These are phyloP conservation scores for Xiphophorus hellerii DNA, from an alignment of 2,113 vertebrate species.

Conservation along the genomic window DNA sequence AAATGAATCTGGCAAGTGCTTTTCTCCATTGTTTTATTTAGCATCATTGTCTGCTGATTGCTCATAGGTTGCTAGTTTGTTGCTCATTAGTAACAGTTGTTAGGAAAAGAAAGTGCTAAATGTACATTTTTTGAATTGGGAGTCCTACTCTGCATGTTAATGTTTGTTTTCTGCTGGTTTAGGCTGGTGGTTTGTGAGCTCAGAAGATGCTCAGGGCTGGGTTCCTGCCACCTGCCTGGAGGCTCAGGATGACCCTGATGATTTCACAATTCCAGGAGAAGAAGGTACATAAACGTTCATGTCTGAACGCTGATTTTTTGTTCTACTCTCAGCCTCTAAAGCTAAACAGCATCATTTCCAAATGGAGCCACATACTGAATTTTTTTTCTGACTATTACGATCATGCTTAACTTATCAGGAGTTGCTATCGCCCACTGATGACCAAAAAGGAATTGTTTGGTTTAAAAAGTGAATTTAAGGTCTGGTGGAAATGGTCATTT, in stretches of 20 bases:
- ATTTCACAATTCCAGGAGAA: conserved; percentile 89
- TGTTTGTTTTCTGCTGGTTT: conserved; percentile 25
- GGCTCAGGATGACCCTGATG: conserved; percentile 93
- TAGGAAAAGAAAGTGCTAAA: neutral
- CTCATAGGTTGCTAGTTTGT: too few relatives aligned
- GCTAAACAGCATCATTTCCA: neutral
- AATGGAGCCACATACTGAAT: neutral
- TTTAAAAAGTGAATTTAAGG: neutral
- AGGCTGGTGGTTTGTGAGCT: conserved; percentile 99
- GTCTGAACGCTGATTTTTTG: neutral
- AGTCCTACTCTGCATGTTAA: neutral
- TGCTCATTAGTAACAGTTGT: neutral
- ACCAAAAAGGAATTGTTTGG: neutral
- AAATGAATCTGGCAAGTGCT: conserved; percentile 91
- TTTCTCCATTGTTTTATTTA: neutral
- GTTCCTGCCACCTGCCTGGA: conserved; percentile 97
- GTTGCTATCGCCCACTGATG: neutral
- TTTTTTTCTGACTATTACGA: too few relatives aligned
- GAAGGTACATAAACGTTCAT: conserved; percentile 85
- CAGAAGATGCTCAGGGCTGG: conserved; percentile 95
- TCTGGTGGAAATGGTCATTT: neutral
- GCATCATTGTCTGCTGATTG: neutral
- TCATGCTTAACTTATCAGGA: neutral
- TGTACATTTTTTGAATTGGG: too few relatives aligned
- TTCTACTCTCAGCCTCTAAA: neutral